Evolutionary conservation across 2,888 invertebrate species (phyloP).

Genomic region (Nebria salina): DNA sequence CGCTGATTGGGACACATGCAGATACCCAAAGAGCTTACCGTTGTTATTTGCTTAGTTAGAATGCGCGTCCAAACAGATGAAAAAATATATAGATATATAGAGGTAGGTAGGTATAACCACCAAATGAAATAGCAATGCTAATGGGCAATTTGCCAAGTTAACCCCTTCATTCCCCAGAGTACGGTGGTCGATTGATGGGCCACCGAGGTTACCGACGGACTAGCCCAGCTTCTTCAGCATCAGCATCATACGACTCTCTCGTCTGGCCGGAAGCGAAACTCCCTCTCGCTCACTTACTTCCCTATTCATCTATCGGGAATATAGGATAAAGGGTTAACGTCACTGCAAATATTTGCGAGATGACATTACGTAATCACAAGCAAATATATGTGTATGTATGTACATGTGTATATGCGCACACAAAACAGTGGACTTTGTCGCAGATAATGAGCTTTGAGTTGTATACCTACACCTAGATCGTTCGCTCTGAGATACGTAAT

Average conservation of each 20-base stretch:
- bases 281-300: not conserved
- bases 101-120: conserved; percentile 32
- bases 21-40: conserved; percentile 18
- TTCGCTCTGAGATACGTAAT: conserved; percentile 28
- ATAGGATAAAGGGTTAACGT: not conserved
- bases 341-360: not conserved
- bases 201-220: conserved; percentile 23
- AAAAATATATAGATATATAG: conserved; percentile 43
- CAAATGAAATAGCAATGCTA: conserved; percentile 47
- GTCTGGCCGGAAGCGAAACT: conserved; percentile 7
- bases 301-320: not conserved
- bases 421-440: not conserved
- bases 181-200: conserved; percentile 38
- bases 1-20: conserved; percentile 10
- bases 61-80: conserved; percentile 31
- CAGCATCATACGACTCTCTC: conserved; percentile 5
- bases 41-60: conserved; percentile 30
- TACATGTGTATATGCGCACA: not conserved
- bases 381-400: not conserved
- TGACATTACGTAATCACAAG: not conserved
- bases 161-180: conserved; percentile 36
- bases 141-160: conserved; percentile 47
- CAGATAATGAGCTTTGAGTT: conserved; percentile 3
- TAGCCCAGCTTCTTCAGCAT: conserved; percentile 7
- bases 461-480: conserved; percentile 23